Conservation (phyloP, 2,888 invertebrate species). For the Trichopoda pennipes region DNA sequence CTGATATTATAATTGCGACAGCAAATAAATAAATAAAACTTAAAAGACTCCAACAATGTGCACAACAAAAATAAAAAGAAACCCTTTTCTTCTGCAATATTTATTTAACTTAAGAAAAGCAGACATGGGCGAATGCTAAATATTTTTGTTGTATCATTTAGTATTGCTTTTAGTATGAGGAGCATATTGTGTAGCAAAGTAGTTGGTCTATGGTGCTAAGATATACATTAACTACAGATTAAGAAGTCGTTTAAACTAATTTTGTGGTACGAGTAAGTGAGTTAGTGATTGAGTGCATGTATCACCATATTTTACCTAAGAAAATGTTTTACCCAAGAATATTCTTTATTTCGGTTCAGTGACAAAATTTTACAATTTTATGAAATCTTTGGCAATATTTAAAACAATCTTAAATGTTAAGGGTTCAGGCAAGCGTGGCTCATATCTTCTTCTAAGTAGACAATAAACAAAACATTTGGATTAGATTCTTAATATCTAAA, state of each 20-base stretch:
- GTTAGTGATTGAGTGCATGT: no score
- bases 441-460: neutral
- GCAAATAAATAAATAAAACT: conserved; percentile 38
- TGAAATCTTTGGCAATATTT: conserved; percentile 29
- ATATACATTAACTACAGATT: conserved; percentile 59
- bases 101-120: conserved; percentile 1
- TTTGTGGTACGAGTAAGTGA: conserved; percentile 17
- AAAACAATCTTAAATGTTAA: neutral
- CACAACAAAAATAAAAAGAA: conserved; percentile 44
- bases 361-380: conserved; percentile 39
- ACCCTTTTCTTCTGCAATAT: conserved; percentile 36
- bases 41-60: conserved; percentile 1
- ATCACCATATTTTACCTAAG: conserved; percentile 25
- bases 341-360: conserved; percentile 1
- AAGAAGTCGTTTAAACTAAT: conserved; percentile 48
- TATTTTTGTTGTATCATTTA: conserved; percentile 1
- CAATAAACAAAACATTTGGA: neutral
- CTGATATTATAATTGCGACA: conserved; percentile 49
- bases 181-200: conserved; percentile 34
- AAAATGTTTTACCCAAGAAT: conserved; percentile 30
- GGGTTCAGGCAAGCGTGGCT: no score
- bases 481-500: no score
- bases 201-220: conserved; percentile 21
- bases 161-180: neutral
- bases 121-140: neutral